Percentiles rank a stretch among this genome's conserved stretches.
Conservation (phyloP, 2,888 invertebrate genomes). For the Drosophila multiciliata region DNA sequence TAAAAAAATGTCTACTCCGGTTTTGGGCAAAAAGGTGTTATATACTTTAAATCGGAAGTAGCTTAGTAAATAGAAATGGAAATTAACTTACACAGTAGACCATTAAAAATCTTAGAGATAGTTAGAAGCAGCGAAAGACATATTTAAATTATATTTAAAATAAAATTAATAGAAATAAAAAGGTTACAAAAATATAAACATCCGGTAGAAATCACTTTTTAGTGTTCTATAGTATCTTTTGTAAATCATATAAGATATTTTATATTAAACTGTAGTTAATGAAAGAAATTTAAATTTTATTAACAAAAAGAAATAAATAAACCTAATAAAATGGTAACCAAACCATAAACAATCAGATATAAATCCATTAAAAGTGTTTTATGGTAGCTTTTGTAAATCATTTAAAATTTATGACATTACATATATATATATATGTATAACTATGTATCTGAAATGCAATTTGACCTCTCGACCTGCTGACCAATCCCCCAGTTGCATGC, state of each 20-base stretch:
- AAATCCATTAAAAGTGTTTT: background rate
- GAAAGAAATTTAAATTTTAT: background rate
- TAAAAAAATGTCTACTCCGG: slow-evolving; percentile 6
- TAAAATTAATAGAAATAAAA: background rate
- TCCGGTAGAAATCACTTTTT: background rate
- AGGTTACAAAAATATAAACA: background rate
- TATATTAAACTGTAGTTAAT: too few relatives aligned
- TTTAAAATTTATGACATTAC: background rate
- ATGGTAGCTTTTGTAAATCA: background rate
- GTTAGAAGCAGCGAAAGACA: background rate
- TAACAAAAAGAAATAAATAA: background rate
- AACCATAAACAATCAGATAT: background rate
- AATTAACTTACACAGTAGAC: background rate
- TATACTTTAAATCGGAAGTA: background rate
- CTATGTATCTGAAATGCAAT: background rate
- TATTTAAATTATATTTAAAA: background rate
- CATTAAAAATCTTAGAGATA: too few relatives aligned
- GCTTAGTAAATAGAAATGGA: background rate
- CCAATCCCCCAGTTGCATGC: slow-evolving; percentile 19
- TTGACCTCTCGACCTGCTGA: slow-evolving; percentile 36
- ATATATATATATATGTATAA: background rate
- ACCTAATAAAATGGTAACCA: background rate
- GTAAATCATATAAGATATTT: too few relatives aligned
- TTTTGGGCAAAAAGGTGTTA: background rate
- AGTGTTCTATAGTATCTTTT: background rate